Evolutionary conservation across 2,113 vertebrate genomes (phyloP), one percentile per base, ranked within the genome.

Genomic region (Lamprologus callipterus): DNA sequence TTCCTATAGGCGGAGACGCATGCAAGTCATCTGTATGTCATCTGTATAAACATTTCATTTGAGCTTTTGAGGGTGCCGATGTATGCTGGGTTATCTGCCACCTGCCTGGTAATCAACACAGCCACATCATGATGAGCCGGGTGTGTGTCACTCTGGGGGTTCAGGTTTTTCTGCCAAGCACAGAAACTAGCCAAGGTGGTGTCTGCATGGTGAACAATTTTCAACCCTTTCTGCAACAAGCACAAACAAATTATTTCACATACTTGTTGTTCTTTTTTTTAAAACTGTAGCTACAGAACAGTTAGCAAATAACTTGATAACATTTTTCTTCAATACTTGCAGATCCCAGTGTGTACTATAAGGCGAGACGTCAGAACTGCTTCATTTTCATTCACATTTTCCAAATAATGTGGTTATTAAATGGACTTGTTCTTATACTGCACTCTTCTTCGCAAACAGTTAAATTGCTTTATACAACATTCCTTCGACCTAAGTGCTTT

Each of bases 81-180:
- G 5, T 2, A 54, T 10, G 28, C 16, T 9, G 31, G 17, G 16
- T 65, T 35, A 37, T 88, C 17, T 75, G 10, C 73, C 35, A 88
- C 93, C 90, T 78, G 97, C 99, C 98, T 98, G 86, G 99, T 99
- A 28, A 99, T 93, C 84, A 99, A 96, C 49, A 99, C 97, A 0
- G 98, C 99, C 28, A 99, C 96, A 2, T 99, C 99, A 0, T 99
- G 98, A 88, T 99, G 99, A n/a, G 97, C 97, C 2, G 99, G 98
- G 85, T 98, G 98, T n/a, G 97, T 93, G 81, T 99, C 99, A 47
- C 97, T 98, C 94, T 98, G 98, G 4, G 98, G 98, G 84, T 99
- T 99, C 80, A 99, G 96, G 80, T 97, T 99, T 93, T 99, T 99
- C 94, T 99, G 99, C 98, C 99, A 99, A 75, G 98, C 97, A 91